phyloP scores from a whole-genome alignment of 2,113 vertebrate species.

The Datnioides undecimradiatus region DNA sequence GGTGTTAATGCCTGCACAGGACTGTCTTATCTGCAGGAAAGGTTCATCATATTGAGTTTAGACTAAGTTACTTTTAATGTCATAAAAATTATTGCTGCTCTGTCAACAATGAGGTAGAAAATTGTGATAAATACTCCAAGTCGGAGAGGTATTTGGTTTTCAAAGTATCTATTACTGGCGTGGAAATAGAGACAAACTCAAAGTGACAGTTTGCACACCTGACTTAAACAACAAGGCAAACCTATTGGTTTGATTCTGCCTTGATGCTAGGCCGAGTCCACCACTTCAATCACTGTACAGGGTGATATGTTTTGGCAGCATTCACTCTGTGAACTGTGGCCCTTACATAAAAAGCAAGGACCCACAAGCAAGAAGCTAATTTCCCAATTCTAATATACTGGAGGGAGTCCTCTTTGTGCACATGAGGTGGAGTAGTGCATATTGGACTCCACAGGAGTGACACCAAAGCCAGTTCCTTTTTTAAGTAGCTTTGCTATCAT shows the following conservation, averaged over 20 bases:
- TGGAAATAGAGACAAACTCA: conserved; percentile 38
- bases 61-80: neutral
- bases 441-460: conserved; percentile 22
- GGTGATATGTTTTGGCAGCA: conserved; percentile 46
- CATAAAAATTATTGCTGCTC: conserved; percentile 39
- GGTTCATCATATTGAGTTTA: neutral
- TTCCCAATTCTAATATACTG: conserved; percentile 9
- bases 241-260: conserved; percentile 50
- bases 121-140: conserved; percentile 61
- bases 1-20: conserved; percentile 27
- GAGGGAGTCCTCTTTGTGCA: conserved; percentile 25
- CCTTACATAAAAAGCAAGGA: conserved; percentile 40
- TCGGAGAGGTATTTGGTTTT: conserved; percentile 54
- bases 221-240: conserved; percentile 56
- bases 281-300: conserved; percentile 33
- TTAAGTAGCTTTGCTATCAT: conserved; percentile 33
- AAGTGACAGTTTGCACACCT: conserved; percentile 55
- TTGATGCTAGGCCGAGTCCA: conserved; percentile 47
- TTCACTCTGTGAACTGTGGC: conserved; percentile 22
- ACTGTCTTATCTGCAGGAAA: neutral
- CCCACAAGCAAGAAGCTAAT: conserved; percentile 45
- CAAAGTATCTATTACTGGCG: conserved; percentile 43
- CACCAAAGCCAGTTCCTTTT: conserved; percentile 23
- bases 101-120: conserved; percentile 44
- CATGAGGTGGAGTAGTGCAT: conserved; percentile 1